Evolutionary conservation across 2,888 invertebrate species (phyloP).

Genomic region (Himalopsyche anomala): DNA sequence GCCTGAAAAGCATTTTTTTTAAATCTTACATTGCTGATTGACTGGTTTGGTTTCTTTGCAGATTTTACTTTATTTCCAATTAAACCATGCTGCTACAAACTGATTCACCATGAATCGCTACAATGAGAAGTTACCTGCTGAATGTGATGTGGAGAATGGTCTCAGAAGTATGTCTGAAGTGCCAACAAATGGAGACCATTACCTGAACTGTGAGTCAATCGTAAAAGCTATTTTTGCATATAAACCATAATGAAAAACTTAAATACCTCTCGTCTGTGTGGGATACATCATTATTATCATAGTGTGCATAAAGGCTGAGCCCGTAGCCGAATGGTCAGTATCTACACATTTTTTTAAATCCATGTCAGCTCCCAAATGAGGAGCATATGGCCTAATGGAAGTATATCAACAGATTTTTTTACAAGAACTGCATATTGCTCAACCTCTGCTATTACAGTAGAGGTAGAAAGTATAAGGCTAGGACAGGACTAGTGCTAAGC

Average conservation of each 20-base stretch:
- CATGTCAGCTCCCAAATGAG: too few relatives aligned
- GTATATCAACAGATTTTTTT: too few relatives aligned
- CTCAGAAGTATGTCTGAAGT: conserved; percentile 43
- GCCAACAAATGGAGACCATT: conserved; percentile 45
- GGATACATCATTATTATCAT: too few relatives aligned
- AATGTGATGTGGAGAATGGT: conserved; percentile 42
- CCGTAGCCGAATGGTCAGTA: not conserved
- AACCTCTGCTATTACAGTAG: too few relatives aligned
- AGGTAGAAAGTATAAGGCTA: too few relatives aligned
- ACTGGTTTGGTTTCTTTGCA: not conserved
- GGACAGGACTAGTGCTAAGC: too few relatives aligned
- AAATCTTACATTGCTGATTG: too few relatives aligned
- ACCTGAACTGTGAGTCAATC: conserved; percentile 41
- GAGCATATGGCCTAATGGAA: too few relatives aligned
- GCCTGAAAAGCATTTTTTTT: too few relatives aligned
- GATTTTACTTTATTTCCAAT: conserved; percentile 17
- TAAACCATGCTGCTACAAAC: conserved; percentile 8
- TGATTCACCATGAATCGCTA: conserved; percentile 48
- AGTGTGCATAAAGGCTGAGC: not conserved
- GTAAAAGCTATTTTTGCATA: not conserved
- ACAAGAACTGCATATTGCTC: too few relatives aligned
- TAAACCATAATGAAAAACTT: not conserved
- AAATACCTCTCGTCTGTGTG: too few relatives aligned
- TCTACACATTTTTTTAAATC: too few relatives aligned
- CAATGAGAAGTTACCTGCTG: conserved; percentile 48